Base-by-base conservation (phyloP, 1,140 invertebrate genomes). In the Antheraea pernyi region DNA sequence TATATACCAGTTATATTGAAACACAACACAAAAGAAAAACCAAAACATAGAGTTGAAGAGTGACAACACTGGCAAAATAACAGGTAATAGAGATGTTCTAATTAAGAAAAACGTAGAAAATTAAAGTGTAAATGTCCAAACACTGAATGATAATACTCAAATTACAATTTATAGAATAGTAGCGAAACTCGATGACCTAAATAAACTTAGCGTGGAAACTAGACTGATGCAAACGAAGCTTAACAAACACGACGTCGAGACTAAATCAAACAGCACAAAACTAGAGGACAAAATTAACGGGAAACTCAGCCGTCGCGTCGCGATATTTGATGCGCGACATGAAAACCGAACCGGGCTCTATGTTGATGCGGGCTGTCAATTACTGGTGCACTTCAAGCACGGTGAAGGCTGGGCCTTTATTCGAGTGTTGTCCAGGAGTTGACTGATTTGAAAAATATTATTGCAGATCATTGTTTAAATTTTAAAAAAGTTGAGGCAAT, bases 251-350 rank as follows among this genome's bases (percentile, higher is more conserved):
- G 59, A 19, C 59, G 59, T 19, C 59, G 46, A 53, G 46, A 10
- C 46, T n/a, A 53, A 53, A 53, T 53, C 46, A 53, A 53, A 53
- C 46, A 53, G 46, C 13, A 53, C 46, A 16, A 61, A 61, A 61
- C 59, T 22, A 61, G 59, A 19, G 59, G 30, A 61, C 59, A 22
- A 61, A 61, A 61, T 61, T 61, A 61, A 61, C 59, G 59, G 59
- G 59, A 61, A 61, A 61, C 59, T 19, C 59, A 18, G 11, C 46
- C 46, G 46, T 13, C 11, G 46, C 46, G 46, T 53, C 39, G 39
- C 58, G 19, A 61, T 36, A 61, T 22, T 22, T 22, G 59, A 61
- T 19, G 59, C 59, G 30, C 59, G 30, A 61, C 59, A 36, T 61
- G 19, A 61, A 22, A 53, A 53, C 46, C 46, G 46, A 53, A 53